Base-by-base conservation (phyloP, 37 sponge, comb jelly and placozoan genomes). In the Theonella swinhoei region DNA sequence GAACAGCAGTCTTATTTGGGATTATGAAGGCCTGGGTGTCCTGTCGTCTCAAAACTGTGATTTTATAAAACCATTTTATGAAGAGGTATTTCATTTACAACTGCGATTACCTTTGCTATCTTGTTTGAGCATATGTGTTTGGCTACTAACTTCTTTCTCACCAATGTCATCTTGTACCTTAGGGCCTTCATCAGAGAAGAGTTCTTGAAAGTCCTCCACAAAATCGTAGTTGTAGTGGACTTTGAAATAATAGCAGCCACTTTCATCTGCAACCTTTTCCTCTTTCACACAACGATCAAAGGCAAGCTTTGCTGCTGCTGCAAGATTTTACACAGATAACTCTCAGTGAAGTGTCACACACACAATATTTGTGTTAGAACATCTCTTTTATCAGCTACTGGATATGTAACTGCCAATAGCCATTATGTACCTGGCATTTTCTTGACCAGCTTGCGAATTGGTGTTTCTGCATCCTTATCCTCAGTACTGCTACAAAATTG, bases 141-240 rank as follows among this genome's bases (percentile, higher is more conserved):
- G n/a, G n/a, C n/a, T n/a, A n/a, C n/a, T n/a, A n/a, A n/a, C n/a
- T n/a, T n/a, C 14, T 14, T 14, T 14, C 54, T 47, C 54, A 14
- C 14, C 54, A 47, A 17, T 14, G 54, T 14, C 7, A 47, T 47
- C 54, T 11, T 20, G 7, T 11, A 65, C 25, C n/a, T 65, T 65
- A 23, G 66, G 66, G 5, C 66, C 66, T 26, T 65, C 29, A n/a
- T 65, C 66, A 22, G n/a, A 3, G 31, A 30, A 74, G 29, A 74
- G 47, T 22, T 74, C 58, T n/a, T 74, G 75, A 74, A 74, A 74
- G 58, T 74, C 75, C 58, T 74, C 75, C 47, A 74, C 30, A 74
- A 25, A 74, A 3, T 74, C 75, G 37, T 74, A 74, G 58, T 74
- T 43, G 58, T 74, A 74, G 39, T 70, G 58, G 25, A 26, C 30